Base-by-base conservation (phyloP, 2,113 vertebrate species). In the Zapornia atra region DNA sequence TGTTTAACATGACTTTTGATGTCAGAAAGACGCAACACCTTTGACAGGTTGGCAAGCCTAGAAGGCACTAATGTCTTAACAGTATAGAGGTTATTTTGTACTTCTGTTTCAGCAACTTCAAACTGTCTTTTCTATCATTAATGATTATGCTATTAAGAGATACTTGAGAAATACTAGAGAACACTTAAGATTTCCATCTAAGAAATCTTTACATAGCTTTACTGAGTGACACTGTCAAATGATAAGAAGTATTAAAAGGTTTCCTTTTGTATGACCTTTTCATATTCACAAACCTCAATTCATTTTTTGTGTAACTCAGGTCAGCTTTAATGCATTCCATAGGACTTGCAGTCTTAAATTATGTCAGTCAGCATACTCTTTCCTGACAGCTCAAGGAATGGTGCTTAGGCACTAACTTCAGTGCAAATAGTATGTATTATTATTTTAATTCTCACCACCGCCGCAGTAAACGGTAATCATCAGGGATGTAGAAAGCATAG, bases 241-340 rank as follows among this genome's bases (percentile, higher is more conserved):
- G 44, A 88, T 77, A 40, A 91, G 57, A 78, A 76, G 33, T 31
- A 63, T 73, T 96, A 72, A 96, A 91, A 93, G 17, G 57, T 85
- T 96, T 84, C 22, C 34, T 76, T 56, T 90, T 64, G n/a, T 61
- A 40, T 71, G 81, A 79, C 64, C 80, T 80, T 94, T 94, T 79
- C 72, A 77, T 76, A 86, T 66, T 63, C 83, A 65, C 48, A 81
- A 77, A 50, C 51, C n/a, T 56, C 44, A 70, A 64, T 56, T 44
- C 31, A 56, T 64, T 86, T 95, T 71, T 86, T 85, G 40, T 90
- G 29, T 68, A 83, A 42, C 26, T 86, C 28, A 36, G 85, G 80
- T 94, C 90, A 96, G 40, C 16, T 93, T 92, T 93, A 94, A 97
- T 96, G 73, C 33, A 69, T 94, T 91, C 92, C 57, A 33, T 34